Evolutionary conservation across 2,888 invertebrate species (phyloP).

Genomic region (Scaptodrosophila latifasciaeformis): DNA sequence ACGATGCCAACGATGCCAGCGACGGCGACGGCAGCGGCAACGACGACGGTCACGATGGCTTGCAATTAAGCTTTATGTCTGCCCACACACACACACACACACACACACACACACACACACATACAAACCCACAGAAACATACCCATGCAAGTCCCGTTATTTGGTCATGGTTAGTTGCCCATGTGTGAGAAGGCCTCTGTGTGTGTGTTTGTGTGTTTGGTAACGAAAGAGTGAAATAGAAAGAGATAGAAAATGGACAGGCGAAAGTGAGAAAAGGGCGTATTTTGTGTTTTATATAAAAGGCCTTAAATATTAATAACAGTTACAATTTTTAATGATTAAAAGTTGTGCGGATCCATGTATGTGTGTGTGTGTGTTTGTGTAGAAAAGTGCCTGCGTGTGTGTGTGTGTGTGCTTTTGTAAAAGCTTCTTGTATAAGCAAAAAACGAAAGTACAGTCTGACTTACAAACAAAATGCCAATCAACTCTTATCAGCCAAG

Average conservation of each 20-base stretch:
- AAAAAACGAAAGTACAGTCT: slow-evolving; percentile 50
- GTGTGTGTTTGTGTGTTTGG: neutral
- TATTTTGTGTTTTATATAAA: slow-evolving; percentile 37
- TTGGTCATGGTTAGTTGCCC: neutral
- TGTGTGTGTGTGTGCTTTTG: slow-evolving; percentile 7
- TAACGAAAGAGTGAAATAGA: too few relatives aligned
- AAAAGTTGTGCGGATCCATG: slow-evolving; percentile 60
- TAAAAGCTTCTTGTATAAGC: slow-evolving; percentile 20
- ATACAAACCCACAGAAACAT: too few relatives aligned
- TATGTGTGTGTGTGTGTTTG: slow-evolving; percentile 17
- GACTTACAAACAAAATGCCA: slow-evolving; percentile 36
- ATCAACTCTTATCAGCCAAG: slow-evolving; percentile 43
- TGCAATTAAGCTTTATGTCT: slow-evolving; percentile 56
- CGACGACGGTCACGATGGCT: slow-evolving; percentile 54
- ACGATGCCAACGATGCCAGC: slow-evolving; percentile 5
- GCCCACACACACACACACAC: too few relatives aligned
- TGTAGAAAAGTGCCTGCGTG: neutral
- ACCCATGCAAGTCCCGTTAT: too few relatives aligned
- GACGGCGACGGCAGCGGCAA: slow-evolving; percentile 4
- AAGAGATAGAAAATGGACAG: too few relatives aligned
- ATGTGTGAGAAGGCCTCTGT: slow-evolving; percentile 9
- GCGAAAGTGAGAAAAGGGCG: too few relatives aligned
- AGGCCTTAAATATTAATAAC: slow-evolving; percentile 67
- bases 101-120: too few relatives aligned
- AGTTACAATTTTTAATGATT: slow-evolving; percentile 69